Evolutionary conservation across 2,888 invertebrate species (phyloP).

Genomic region (Cerastis leucographa): DNA sequence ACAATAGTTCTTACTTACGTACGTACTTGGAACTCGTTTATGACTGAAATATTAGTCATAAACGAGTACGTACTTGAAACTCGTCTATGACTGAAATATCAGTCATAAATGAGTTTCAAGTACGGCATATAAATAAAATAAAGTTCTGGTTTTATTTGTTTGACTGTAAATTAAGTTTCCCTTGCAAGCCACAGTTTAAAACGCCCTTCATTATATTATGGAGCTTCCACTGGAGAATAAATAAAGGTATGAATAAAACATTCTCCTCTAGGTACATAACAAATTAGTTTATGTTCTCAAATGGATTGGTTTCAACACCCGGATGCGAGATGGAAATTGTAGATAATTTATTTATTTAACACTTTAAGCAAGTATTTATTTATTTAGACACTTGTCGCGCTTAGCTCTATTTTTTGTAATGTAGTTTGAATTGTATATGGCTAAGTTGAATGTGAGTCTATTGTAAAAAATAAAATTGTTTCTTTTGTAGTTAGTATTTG

Average conservation of each 20-base stretch:
- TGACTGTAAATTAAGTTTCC: constrained; percentile 2
- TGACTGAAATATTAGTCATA: no score
- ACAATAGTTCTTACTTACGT: no score
- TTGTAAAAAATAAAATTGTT: not conserved
- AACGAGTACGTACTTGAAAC: no score
- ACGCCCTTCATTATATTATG: not conserved
- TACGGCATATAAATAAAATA: constrained; percentile 17
- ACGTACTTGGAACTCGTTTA: no score
- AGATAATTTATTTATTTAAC: not conserved
- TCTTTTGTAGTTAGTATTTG: not conserved
- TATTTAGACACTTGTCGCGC: not conserved
- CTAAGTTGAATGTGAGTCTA: not conserved
- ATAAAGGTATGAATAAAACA: constrained; percentile 47
- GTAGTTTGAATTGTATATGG: not conserved
- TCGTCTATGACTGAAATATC: no score
- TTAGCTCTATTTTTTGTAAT: not conserved
- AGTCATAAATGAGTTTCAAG: constrained; percentile 14
- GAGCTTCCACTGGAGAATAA: constrained; percentile 5
- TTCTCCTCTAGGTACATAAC: constrained; percentile 19
- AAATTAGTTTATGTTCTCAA: constrained; percentile 39
- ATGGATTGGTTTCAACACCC: constrained; percentile 35
- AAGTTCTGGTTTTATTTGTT: constrained; percentile 11
- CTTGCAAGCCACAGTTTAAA: constrained; percentile 14
- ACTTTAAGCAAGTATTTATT: not conserved
- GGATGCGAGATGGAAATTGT: not conserved